Percentiles rank a stretch among this genome's conserved stretches.
These are phyloP conservation scores for Eulemur macaco DNA, from an alignment of 2,113 vertebrate species.

Conservation along the genomic window DNA sequence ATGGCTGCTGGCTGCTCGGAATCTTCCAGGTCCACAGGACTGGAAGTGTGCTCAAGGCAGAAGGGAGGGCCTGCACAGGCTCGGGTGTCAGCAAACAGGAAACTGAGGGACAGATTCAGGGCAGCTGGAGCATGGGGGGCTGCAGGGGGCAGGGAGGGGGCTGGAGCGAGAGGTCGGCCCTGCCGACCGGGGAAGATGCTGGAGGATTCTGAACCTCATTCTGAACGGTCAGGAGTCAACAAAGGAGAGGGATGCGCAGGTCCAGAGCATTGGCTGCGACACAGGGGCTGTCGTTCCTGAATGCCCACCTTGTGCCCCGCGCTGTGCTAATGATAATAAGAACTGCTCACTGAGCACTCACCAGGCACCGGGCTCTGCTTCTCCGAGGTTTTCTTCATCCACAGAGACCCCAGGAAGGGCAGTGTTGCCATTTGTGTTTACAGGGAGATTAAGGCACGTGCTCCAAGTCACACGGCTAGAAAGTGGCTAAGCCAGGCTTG, in stretches of 20 bases:
- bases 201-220: background rate
- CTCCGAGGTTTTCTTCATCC: background rate
- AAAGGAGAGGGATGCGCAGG: background rate
- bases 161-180: background rate
- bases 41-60: background rate
- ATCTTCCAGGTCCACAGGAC: background rate
- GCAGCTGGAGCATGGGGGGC: background rate
- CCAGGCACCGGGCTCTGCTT: slow-evolving; percentile 3
- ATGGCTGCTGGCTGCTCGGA: background rate
- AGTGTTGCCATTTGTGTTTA: background rate
- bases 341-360: background rate
- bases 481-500: background rate
- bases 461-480: background rate
- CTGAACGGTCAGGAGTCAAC: background rate
- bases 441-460: background rate
- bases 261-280: background rate
- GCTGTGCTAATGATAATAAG: background rate
- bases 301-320: background rate
- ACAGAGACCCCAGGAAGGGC: background rate
- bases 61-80: background rate
- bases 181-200: background rate
- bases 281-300: slow-evolving; percentile 19
- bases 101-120: background rate
- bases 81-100: background rate
- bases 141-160: background rate